Conservation (phyloP, 2,888 invertebrate genomes). For the Monochamus alternatus region DNA sequence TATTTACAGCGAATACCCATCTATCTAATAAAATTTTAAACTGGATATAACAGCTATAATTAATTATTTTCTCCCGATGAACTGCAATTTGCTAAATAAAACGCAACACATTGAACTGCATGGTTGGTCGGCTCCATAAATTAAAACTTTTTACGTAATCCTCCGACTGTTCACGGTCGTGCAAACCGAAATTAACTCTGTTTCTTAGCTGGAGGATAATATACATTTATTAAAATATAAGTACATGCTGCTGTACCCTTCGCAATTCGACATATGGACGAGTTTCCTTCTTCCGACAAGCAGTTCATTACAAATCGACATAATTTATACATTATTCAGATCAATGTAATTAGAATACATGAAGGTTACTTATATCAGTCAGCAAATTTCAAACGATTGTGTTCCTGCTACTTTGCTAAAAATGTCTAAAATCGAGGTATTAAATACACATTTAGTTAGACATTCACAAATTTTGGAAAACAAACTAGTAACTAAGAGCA, state of each 20-base stretch:
- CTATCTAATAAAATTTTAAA: too few relatives aligned
- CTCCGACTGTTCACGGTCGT: background rate
- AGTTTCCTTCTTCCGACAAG: background rate
- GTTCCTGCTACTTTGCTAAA: too few relatives aligned
- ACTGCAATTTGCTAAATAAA: background rate
- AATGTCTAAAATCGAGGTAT: too few relatives aligned
- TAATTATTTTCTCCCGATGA: background rate
- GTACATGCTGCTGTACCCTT: background rate
- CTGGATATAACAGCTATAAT: background rate
- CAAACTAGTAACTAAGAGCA: too few relatives aligned
- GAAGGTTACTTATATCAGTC: background rate
- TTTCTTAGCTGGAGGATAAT: background rate
- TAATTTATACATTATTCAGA: background rate
- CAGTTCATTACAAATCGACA: background rate
- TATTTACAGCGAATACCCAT: too few relatives aligned
- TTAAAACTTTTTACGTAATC: background rate
- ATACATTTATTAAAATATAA: background rate
- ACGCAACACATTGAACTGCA: background rate
- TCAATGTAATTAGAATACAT: background rate
- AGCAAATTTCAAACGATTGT: background rate
- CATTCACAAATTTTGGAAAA: too few relatives aligned
- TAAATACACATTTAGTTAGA: too few relatives aligned
- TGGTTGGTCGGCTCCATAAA: background rate
- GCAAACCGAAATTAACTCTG: background rate
- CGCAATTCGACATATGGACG: background rate